Evolutionary conservation across 2,888 invertebrate genomes (phyloP).

Genomic region (Mayetiola destructor): DNA sequence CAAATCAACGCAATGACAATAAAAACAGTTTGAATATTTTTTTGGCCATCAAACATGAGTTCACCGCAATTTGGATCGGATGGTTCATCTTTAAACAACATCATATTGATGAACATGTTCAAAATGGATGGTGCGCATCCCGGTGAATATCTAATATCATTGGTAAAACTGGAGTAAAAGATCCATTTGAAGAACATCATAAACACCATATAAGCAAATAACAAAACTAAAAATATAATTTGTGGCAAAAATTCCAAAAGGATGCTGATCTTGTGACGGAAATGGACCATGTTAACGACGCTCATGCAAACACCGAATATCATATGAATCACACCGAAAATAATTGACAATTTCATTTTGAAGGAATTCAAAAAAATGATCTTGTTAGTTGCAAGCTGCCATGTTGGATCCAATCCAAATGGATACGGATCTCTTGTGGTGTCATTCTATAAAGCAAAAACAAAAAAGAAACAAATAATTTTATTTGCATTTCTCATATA

Average conservation of each 20-base stretch:
- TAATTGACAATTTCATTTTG: constrained; percentile 93
- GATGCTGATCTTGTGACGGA: constrained; percentile 50
- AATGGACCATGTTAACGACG: constrained; percentile 59
- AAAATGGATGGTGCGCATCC: constrained; percentile 60
- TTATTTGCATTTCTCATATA: no score
- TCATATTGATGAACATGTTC: constrained; percentile 67
- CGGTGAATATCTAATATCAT: constrained; percentile 30
- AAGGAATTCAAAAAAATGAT: constrained; percentile 88
- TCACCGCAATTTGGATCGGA: constrained; percentile 39
- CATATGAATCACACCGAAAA: constrained; percentile 89
- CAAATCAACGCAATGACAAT: constrained; percentile 68
- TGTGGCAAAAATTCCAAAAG: constrained; percentile 83
- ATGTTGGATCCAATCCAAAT: constrained; percentile 67
- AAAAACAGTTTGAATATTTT: constrained; percentile 55
- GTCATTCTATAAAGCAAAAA: constrained; percentile 27
- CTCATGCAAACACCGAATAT: constrained; percentile 80
- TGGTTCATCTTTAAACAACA: constrained; percentile 43
- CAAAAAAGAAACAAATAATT: no score
- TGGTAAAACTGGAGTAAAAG: constrained; percentile 42
- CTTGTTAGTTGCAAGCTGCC: constrained; percentile 72
- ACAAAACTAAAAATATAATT: constrained; percentile 66
- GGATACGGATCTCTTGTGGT: constrained; percentile 41
- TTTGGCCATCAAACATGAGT: constrained; percentile 58
- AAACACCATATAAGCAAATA: constrained; percentile 84
- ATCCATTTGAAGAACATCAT: constrained; percentile 90